Conservation (phyloP, 1,140 invertebrate genomes). For the Acromyrmex echinatior region DNA sequence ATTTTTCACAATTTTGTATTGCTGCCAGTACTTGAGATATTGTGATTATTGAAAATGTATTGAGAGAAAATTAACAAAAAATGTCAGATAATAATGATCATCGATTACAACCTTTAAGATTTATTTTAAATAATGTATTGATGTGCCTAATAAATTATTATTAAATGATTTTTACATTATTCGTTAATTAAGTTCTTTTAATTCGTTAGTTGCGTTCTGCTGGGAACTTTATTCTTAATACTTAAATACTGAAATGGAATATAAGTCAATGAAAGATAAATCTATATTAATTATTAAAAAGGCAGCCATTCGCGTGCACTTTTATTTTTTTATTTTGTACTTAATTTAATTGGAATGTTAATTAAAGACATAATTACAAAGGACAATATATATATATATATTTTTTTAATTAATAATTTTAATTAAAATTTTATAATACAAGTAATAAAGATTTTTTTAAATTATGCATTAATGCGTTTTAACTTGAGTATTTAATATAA, state of each 20-base stretch:
- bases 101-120: background rate
- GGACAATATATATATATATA: too few species aligned
- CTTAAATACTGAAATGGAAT: background rate
- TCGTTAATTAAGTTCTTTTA: constrained; percentile 14
- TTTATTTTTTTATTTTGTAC: constrained; percentile 17
- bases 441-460: background rate
- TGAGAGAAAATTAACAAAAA: too few species aligned
- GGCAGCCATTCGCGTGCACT: background rate
- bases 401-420: background rate
- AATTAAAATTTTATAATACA: constrained; percentile 8
- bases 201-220: background rate
- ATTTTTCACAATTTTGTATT: too few species aligned
- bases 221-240: background rate
- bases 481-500: constrained; percentile 19
- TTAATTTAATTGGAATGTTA: constrained; percentile 22
- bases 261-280: constrained; percentile 18
- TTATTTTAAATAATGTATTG: constrained; percentile 4
- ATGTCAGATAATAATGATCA: background rate
- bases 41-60: too few species aligned
- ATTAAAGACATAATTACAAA: constrained; percentile 23
- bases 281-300: constrained; percentile 19
- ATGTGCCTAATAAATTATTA: background rate
- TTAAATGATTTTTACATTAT: background rate
- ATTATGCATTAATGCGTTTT: background rate
- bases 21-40: background rate